phyloP scores from a whole-genome alignment of 2,113 vertebrate species.

The Lepus timidus region DNA sequence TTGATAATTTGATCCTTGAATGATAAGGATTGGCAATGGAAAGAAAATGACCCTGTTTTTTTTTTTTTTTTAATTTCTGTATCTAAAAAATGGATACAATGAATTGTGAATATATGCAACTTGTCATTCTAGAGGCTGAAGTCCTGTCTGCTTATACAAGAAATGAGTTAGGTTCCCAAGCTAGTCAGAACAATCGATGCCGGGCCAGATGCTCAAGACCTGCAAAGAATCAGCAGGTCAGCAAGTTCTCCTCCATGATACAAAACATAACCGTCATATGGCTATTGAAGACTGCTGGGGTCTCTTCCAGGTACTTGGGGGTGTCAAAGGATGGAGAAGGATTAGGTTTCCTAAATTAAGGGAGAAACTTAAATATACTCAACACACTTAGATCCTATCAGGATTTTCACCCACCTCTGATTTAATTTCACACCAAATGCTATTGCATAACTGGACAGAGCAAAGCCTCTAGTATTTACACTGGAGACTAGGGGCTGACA shows the following conservation, averaged over 20 bases:
- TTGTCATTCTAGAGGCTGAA: conserved; percentile 80
- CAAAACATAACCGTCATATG: background rate
- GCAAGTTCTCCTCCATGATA: background rate
- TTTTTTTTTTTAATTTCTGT: conserved; percentile 59
- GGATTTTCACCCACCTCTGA: conserved; percentile 77
- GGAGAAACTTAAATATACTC: conserved; percentile 36
- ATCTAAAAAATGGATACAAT: conserved; percentile 83
- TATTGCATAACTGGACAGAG: conserved; percentile 81
- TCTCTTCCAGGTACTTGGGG: background rate
- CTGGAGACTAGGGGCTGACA: conserved; percentile 85
- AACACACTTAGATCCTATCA: conserved; percentile 64
- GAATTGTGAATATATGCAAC: conserved; percentile 80
- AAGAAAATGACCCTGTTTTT: conserved; percentile 82
- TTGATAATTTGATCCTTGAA: conserved; percentile 89
- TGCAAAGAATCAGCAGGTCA: background rate
- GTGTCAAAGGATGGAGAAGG: background rate
- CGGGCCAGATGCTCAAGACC: conserved; percentile 74
- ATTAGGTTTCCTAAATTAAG: background rate
- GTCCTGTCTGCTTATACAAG: conserved; percentile 85
- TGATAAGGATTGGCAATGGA: conserved; percentile 84
- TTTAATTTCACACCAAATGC: conserved; percentile 86
- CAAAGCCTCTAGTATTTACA: conserved; percentile 84
- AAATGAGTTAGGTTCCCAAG: conserved; percentile 87
- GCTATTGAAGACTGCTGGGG: background rate
- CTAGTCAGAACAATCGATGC: conserved; percentile 74